A percentile compares a stretch with the other conserved stretches of the same genome.
Conservation (phyloP, 2,797 vertebrate species). For the Pangasius krempfi region DNA sequence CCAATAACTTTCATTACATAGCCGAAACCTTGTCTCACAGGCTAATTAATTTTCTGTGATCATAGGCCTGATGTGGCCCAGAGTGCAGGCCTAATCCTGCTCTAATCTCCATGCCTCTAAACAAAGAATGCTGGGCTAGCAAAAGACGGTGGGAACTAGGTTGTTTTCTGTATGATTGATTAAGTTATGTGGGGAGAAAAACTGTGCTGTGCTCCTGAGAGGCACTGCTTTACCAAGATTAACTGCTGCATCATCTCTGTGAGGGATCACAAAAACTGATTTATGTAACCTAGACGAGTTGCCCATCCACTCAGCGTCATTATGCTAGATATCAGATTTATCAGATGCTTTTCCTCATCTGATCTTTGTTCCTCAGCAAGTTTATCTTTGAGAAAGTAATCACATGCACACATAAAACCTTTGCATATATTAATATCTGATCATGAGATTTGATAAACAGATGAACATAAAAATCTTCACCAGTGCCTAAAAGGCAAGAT, state of each 20-base stretch:
- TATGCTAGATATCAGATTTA: conserved; percentile 13
- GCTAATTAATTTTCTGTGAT: conserved; percentile 74
- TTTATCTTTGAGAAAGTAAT: not conserved
- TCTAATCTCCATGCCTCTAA: conserved; percentile 53
- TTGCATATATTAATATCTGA: conserved; percentile 69
- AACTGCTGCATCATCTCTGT: conserved; percentile 35
- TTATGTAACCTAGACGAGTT: conserved; percentile 26
- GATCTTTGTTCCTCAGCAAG: not conserved
- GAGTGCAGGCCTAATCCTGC: conserved; percentile 34
- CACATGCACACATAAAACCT: not conserved
- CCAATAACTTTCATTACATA: conserved; percentile 79
- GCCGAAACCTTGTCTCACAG: conserved; percentile 73
- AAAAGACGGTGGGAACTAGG: not conserved
- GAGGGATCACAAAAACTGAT: conserved; percentile 31
- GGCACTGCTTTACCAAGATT: conserved; percentile 22
- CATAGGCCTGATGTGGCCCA: conserved; percentile 56
- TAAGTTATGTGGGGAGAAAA: conserved; percentile 60
- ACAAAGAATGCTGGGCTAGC: conserved; percentile 3
- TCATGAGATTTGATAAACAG: conserved; percentile 65
- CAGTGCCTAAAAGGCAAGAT: conserved; percentile 37
- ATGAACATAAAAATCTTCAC: conserved; percentile 50
- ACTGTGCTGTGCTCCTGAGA: conserved; percentile 51
- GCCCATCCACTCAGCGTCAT: conserved; percentile 11
- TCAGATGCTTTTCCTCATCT: not conserved
- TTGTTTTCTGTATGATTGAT: conserved; percentile 21